phyloP scores from a whole-genome alignment of 1,140 invertebrate species.

The Scaptomyza pallida region DNA sequence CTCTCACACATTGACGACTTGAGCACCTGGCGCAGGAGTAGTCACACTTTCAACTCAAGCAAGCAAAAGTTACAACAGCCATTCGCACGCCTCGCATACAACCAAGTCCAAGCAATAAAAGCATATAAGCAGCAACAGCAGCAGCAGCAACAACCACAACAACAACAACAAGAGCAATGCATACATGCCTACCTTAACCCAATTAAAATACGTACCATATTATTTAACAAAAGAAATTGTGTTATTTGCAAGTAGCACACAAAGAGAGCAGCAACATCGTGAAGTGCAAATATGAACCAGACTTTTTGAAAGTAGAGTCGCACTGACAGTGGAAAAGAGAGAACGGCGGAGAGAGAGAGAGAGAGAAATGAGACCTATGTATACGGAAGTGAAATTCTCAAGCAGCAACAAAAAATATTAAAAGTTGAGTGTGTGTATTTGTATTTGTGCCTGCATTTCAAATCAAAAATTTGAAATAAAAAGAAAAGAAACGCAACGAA shows the following conservation, averaged over 20 bases:
- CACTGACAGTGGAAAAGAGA: conserved; percentile 20
- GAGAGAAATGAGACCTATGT: conserved; percentile 51
- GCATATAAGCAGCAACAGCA: conserved; percentile 1
- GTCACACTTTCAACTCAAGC: conserved; percentile 65
- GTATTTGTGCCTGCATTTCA: conserved; percentile 50
- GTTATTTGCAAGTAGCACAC: conserved; percentile 74
- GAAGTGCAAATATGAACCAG: conserved; percentile 62
- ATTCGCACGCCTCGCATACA: conserved; percentile 27
- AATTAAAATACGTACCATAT: conserved; percentile 80
- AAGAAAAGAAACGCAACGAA: conserved; percentile 27
- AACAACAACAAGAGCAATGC: conserved; percentile 33
- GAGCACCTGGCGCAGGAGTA: conserved; percentile 77
- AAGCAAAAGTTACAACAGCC: conserved; percentile 44
- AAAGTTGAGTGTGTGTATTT: conserved; percentile 40
- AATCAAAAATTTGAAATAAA: conserved; percentile 39
- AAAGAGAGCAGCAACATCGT: conserved; percentile 50
- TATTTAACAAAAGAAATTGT: conserved; percentile 84
- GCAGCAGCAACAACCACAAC: too few relatives aligned
- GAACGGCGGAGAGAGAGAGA: conserved; percentile 19
- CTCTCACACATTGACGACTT: conserved; percentile 42
- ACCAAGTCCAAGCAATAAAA: conserved; percentile 21
- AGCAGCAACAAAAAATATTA: conserved; percentile 51
- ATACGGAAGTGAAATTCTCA: conserved; percentile 80
- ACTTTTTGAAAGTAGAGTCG: conserved; percentile 70
- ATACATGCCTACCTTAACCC: conserved; percentile 83